These are phyloP conservation scores for Trissolcus brochymenae DNA, from an alignment of 2,888 invertebrate species.

Conservation along the genomic window DNA sequence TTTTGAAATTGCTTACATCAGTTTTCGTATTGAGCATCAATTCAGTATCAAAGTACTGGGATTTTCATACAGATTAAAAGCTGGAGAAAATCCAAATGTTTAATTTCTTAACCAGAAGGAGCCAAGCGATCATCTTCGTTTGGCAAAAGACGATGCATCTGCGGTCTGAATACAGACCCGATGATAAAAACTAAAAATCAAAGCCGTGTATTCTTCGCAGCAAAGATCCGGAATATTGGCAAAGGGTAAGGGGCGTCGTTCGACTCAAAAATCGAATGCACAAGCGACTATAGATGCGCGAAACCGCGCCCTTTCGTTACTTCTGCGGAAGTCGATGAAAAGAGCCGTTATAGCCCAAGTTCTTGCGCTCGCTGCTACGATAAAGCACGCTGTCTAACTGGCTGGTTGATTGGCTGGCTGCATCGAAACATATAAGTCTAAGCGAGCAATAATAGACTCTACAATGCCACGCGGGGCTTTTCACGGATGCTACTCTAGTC, in stretches of 20 bases:
- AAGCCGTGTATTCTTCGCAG: slow-evolving; percentile 33
- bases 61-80: neutral
- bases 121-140: slow-evolving; percentile 34
- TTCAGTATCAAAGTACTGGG: neutral
- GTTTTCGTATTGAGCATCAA: no score
- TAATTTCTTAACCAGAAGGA: slow-evolving; percentile 33
- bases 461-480: slow-evolving; percentile 72
- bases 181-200: slow-evolving; percentile 25
- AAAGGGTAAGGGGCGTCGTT: slow-evolving; percentile 41
- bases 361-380: slow-evolving; percentile 52
- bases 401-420: slow-evolving; percentile 58
- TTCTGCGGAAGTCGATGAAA: slow-evolving; percentile 56
- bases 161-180: slow-evolving; percentile 27
- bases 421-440: slow-evolving; percentile 71
- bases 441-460: slow-evolving; percentile 73
- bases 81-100: slow-evolving; percentile 14
- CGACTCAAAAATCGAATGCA: slow-evolving; percentile 58
- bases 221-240: slow-evolving; percentile 43
- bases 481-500: slow-evolving; percentile 62
- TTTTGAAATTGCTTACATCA: no score
- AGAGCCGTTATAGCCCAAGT: slow-evolving; percentile 55
- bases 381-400: slow-evolving; percentile 55
- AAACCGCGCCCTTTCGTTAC: slow-evolving; percentile 61
- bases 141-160: slow-evolving; percentile 35
- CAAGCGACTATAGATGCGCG: slow-evolving; percentile 57